A percentile compares a stretch with the other conserved stretches of the same genome.
Conservation (phyloP, 2,797 vertebrate genomes). For the Enteromius afrohamiltoni region DNA sequence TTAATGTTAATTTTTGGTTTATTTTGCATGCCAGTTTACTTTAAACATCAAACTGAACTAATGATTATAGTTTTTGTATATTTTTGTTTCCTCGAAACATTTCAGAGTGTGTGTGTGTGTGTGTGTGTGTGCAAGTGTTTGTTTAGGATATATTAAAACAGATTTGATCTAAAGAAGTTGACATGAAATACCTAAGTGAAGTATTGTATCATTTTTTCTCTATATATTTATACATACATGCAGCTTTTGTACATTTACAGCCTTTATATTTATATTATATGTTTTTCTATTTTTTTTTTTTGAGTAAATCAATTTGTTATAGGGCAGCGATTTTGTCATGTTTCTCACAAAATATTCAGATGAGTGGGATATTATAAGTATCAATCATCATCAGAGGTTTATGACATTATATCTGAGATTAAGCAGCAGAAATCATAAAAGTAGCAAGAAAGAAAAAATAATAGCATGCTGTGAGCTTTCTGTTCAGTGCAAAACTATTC, state of each 20-base stretch:
- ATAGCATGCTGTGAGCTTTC: constrained; percentile 3
- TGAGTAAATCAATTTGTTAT: not conserved
- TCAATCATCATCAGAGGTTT: constrained; percentile 19
- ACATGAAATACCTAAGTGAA: not conserved
- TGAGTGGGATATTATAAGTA: not conserved
- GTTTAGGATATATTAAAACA: not conserved
- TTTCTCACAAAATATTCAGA: not conserved
- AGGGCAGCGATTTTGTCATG: not conserved
- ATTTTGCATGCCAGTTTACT: not conserved
- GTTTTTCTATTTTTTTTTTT: not conserved
- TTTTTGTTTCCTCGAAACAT: not conserved
- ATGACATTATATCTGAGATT: not conserved
- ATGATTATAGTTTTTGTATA: not conserved
- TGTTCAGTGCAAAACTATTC: constrained; percentile 32
- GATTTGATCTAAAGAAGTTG: not conserved
- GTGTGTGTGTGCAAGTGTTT: not conserved
- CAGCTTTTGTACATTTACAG: not conserved
- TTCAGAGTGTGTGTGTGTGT: no score
- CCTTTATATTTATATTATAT: not conserved
- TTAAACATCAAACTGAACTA: not conserved
- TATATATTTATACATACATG: not conserved
- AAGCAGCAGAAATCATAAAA: not conserved
- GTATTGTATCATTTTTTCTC: not conserved
- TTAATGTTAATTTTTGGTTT: not conserved
- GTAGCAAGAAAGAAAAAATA: not conserved